phyloP scores from a whole-genome alignment of 2,888 invertebrate species.

The Ptilodon capucinus region DNA sequence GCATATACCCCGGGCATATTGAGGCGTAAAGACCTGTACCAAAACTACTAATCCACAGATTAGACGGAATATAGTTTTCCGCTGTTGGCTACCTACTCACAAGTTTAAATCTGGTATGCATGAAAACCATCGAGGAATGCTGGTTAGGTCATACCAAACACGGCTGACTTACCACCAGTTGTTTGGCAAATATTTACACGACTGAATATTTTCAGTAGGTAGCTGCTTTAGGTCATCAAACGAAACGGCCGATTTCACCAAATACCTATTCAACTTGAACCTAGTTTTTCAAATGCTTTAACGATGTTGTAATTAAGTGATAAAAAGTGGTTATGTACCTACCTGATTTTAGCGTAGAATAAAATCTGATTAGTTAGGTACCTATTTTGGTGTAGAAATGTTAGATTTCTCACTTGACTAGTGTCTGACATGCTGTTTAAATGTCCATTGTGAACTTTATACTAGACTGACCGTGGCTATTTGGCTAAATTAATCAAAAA shows the following conservation, averaged over 20 bases:
- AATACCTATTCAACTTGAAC: neutral
- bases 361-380: too few relatives aligned
- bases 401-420: too few relatives aligned
- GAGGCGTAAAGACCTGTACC: too few relatives aligned
- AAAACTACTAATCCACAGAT: too few relatives aligned
- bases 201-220: slow-evolving; percentile 13
- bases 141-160: slow-evolving; percentile 33
- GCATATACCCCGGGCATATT: too few relatives aligned
- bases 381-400: neutral
- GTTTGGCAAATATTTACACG: slow-evolving; percentile 30
- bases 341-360: neutral
- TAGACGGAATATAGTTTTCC: too few relatives aligned
- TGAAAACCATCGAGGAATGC: slow-evolving; percentile 25
- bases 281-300: neutral
- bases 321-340: neutral
- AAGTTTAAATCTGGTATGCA: neutral
- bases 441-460: too few relatives aligned
- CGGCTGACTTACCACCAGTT: slow-evolving; percentile 24
- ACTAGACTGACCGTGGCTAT: too few relatives aligned
- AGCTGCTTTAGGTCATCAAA: neutral
- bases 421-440: too few relatives aligned
- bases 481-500: too few relatives aligned
- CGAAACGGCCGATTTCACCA: neutral
- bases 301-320: neutral
- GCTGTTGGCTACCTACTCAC: too few relatives aligned